Percentiles rank a stretch among this genome's conserved stretches.
phyloP scores from a whole-genome alignment of 2,113 vertebrate species.

The Poecile atricapillus region DNA sequence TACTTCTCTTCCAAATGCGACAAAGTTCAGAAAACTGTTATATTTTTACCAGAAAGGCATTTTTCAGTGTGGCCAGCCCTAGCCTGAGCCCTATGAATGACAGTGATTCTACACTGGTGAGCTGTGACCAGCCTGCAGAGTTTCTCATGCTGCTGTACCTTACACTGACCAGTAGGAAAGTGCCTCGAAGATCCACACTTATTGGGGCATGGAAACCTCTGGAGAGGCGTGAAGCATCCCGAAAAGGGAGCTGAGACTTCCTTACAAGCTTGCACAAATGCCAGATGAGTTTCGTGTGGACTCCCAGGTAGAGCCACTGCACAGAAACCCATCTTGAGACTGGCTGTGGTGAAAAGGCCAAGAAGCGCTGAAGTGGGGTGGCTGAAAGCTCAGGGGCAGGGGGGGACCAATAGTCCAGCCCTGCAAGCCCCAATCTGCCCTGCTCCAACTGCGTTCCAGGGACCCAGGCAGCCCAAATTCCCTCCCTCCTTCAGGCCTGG shows the following conservation, averaged over 20 bases:
- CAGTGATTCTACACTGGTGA: not conserved
- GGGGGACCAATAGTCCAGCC: not conserved
- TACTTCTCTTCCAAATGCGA: not conserved
- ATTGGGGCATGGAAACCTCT: fast-evolving
- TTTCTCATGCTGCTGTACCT: not conserved
- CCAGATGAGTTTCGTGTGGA: not conserved
- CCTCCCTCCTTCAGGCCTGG: not conserved
- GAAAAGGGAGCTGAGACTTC: not conserved
- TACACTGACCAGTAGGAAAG: not conserved
- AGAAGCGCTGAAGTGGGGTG: fast-evolving
- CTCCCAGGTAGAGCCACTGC: fast-evolving
- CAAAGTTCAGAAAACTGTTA: not conserved
- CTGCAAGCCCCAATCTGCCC: not conserved
- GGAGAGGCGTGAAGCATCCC: not conserved
- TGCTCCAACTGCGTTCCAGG: not conserved
- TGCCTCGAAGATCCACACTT: fast-evolving
- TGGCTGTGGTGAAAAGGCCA: not conserved
- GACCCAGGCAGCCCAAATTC: not conserved
- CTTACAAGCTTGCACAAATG: not conserved
- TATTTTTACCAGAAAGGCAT: not conserved
- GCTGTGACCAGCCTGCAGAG: not conserved
- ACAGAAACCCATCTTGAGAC: not conserved
- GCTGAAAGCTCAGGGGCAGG: not conserved
- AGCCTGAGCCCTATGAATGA: not conserved
- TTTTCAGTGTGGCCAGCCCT: not conserved